A percentile compares a stretch with the other conserved stretches of the same genome.
phyloP scores from a whole-genome alignment of 1,140 invertebrate genomes.

The Ectropis grisescens region DNA sequence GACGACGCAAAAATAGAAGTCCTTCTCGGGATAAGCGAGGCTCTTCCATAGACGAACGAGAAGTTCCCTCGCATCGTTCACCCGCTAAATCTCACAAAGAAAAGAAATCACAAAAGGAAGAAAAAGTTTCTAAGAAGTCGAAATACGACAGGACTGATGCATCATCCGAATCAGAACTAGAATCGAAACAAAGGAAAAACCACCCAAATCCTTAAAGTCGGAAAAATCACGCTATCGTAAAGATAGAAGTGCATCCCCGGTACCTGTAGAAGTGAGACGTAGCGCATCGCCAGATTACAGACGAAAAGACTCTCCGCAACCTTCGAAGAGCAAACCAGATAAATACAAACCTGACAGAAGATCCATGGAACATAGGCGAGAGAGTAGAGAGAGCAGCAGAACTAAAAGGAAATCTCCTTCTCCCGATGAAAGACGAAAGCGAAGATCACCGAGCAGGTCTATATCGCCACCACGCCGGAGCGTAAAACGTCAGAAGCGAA shows the following conservation, averaged over 20 bases:
- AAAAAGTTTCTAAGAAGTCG: slow-evolving; percentile 33
- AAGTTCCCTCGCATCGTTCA: too few species aligned
- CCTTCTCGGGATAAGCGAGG: slow-evolving; percentile 26
- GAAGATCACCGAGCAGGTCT: slow-evolving; percentile 26
- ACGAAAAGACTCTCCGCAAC: slow-evolving; percentile 13
- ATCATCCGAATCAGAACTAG: slow-evolving; percentile 33
- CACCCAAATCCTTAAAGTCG: too few species aligned
- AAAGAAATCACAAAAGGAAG: slow-evolving; percentile 29
- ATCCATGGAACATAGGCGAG: too few species aligned
- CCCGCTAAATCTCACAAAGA: slow-evolving; percentile 21
- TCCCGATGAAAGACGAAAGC: slow-evolving; percentile 16
- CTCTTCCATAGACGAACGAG: slow-evolving; percentile 26
- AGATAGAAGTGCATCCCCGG: slow-evolving; percentile 25
- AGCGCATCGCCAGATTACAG: slow-evolving; percentile 24
- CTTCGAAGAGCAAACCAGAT: too few species aligned
- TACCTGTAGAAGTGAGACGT: slow-evolving; percentile 11
- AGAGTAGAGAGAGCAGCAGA: slow-evolving; percentile 23
- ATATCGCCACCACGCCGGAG: slow-evolving; percentile 27
- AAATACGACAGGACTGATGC: slow-evolving; percentile 17
- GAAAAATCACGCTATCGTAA: slow-evolving; percentile 24
- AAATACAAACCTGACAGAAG: too few species aligned
- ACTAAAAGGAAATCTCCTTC: slow-evolving; percentile 26
- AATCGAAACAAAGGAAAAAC: slow-evolving; percentile 32
- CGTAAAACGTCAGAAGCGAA: slow-evolving; percentile 31
- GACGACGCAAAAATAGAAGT: slow-evolving; percentile 28